These are phyloP conservation scores for Triplophysa yarkandensis DNA, from an alignment of 2,797 vertebrate species.

Conservation along the genomic window DNA sequence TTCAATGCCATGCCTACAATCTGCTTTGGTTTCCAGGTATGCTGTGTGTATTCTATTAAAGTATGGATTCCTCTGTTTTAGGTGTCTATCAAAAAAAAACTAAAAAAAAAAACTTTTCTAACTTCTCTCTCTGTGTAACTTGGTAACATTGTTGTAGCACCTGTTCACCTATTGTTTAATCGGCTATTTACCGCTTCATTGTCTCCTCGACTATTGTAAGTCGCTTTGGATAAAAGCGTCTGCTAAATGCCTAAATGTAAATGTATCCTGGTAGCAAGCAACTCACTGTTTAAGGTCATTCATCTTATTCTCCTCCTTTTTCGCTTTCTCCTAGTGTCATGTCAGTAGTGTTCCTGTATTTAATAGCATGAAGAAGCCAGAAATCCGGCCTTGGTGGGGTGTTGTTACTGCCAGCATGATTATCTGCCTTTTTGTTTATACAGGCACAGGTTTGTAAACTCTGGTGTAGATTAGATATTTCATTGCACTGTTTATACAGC, in stretches of 20 bases:
- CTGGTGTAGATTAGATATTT: background rate
- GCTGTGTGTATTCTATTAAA: slow-evolving; percentile 27
- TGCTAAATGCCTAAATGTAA: too few relatives aligned
- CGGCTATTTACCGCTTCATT: too few relatives aligned
- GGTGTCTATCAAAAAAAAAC: too few relatives aligned
- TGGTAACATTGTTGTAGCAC: too few relatives aligned
- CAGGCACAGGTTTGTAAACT: slow-evolving; percentile 84
- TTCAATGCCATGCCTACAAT: slow-evolving; percentile 98
- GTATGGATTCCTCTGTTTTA: too few relatives aligned
- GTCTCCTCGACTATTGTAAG: too few relatives aligned
- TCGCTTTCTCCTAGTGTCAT: slow-evolving; percentile 80
- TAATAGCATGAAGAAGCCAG: slow-evolving; percentile 89
- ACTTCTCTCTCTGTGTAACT: too few relatives aligned
- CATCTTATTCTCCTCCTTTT: background rate
- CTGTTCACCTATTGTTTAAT: too few relatives aligned
- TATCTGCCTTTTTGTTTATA: slow-evolving; percentile 95
- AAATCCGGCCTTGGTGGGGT: slow-evolving; percentile 86
- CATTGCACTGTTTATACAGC: background rate
- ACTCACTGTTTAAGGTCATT: background rate
- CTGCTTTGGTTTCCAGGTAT: slow-evolving; percentile 98
- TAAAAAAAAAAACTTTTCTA: too few relatives aligned
- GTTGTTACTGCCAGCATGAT: slow-evolving; percentile 91
- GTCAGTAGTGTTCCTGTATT: slow-evolving; percentile 96
- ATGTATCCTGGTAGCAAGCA: too few relatives aligned
- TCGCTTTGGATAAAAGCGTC: too few relatives aligned